Evolutionary conservation across 2,113 vertebrate genomes (phyloP).

Genomic region (Butastur rufipennis): DNA sequence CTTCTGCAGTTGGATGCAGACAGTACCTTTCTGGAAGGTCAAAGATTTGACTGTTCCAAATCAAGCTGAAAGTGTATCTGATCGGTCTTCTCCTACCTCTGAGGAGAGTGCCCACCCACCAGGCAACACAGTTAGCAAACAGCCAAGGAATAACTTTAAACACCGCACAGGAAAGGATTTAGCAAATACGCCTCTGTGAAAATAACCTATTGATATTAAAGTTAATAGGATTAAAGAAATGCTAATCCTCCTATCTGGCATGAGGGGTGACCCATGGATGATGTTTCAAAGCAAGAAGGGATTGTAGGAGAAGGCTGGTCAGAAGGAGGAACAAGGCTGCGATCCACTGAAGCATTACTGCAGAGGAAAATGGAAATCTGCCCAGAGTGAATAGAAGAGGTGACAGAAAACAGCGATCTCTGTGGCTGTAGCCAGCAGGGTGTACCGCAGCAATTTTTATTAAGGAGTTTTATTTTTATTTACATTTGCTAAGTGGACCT

Average conservation of each 20-base stretch:
- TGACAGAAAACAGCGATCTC: background rate
- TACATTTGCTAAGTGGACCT: background rate
- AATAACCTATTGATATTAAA: slow-evolving; percentile 33
- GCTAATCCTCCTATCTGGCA: slow-evolving; percentile 34
- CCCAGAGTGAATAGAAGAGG: background rate
- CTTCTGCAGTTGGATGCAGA: background rate
- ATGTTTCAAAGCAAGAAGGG: background rate
- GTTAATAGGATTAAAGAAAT: slow-evolving; percentile 47
- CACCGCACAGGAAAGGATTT: background rate
- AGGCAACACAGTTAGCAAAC: background rate
- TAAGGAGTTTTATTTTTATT: background rate
- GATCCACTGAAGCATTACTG: background rate
- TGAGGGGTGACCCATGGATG: background rate
- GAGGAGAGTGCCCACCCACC: background rate
- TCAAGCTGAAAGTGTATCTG: background rate
- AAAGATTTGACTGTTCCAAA: background rate
- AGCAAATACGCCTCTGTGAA: background rate
- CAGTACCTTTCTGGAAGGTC: background rate
- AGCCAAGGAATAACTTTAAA: background rate
- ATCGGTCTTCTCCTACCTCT: background rate
- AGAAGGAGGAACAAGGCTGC: background rate
- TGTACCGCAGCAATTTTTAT: background rate
- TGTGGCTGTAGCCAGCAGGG: background rate
- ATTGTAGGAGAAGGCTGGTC: background rate
- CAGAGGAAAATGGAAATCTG: background rate